Base-by-base conservation (phyloP, 2,797 vertebrate species). In the Girardinus metallicus region DNA sequence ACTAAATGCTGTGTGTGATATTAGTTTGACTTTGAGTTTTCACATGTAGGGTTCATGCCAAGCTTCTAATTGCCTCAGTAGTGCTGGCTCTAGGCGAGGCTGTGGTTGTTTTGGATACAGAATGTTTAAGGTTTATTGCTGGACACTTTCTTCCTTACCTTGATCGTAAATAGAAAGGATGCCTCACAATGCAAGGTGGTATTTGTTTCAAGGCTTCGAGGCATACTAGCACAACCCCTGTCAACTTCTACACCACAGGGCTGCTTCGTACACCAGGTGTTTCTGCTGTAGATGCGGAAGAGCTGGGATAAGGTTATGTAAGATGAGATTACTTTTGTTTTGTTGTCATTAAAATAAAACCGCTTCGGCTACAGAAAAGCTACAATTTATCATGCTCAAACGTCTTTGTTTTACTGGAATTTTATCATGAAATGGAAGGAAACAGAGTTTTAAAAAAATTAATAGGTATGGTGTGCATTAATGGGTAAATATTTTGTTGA, bases 11-110 rank as follows among this genome's bases (percentile, higher is more conserved):
- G 49, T 41, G 46, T 62, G 66, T 12, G 36, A 12, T 72, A 26
- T 77, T 75, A 62, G 34, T 31, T 53, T 73, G 41, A 79, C 29
- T 57, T 75, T 64, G 10, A 53, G 13, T 43, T 74, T 72, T 71
- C 16, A 44, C 36, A 74, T 76, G 34, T 47, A 73, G 26, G 74
- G 46, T 21, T 71, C 39, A 70, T 70, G 36, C 29, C 43, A 64
- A 51, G 43, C 47, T 29, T 60, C 43, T n/a, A 9, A 47, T 31
- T 43, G 0, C 23, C 1, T 43, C 41, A 76, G 29, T 73, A 26
- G 53, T 16, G 29, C 39, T 64, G n/a, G 51, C 62, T 68, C 8
- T 60, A 73, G 15, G 36, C 23, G 21, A 47, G 16, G 39, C 47
- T 26, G 23, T 46, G 46, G 9, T 70, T 70, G 39, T 21, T 78